phyloP scores from a whole-genome alignment of 2,113 vertebrate genomes.

The Coregonus clupeaformis region DNA sequence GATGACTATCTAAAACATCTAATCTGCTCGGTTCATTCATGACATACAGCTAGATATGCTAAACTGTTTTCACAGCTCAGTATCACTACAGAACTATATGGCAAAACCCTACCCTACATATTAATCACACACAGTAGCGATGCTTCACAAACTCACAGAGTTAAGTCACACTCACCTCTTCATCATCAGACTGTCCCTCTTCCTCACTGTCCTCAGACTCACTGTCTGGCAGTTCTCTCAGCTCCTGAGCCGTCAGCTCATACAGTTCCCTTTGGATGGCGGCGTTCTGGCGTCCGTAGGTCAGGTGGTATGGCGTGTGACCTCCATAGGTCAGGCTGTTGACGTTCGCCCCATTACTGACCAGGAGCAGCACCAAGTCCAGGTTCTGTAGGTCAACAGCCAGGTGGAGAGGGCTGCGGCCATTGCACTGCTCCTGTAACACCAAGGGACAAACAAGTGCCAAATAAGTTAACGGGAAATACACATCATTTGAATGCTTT shows the following conservation, averaged over 20 bases:
- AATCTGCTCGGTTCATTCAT: not conserved
- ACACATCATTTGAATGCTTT: not conserved
- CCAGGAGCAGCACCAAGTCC: constrained; percentile 82
- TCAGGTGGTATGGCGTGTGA: constrained; percentile 91
- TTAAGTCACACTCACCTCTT: constrained; percentile 74
- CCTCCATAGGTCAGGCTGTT: constrained; percentile 93
- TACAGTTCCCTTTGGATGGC: constrained; percentile 85
- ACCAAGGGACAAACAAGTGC: constrained; percentile 26
- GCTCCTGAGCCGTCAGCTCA: constrained; percentile 75
- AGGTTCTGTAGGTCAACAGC: constrained; percentile 94
- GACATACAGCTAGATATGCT: not conserved
- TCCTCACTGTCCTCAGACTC: constrained; percentile 83
- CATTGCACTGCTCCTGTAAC: constrained; percentile 89
- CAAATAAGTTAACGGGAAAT: not conserved
- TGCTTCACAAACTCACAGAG: not conserved
- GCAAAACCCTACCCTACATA: too few species aligned
- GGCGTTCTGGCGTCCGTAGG: constrained; percentile 82
- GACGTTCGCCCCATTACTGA: constrained; percentile 85
- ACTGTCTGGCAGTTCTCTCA: constrained; percentile 88
- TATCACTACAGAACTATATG: too few species aligned
- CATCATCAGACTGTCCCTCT: constrained; percentile 76
- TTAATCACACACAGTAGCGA: too few species aligned
- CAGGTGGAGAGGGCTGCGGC: constrained; percentile 88
- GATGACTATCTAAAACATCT: not conserved
- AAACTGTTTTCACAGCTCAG: too few species aligned